These are phyloP conservation scores for Heterocephalus glaber DNA, from an alignment of 2,113 vertebrate species.

Conservation along the genomic window DNA sequence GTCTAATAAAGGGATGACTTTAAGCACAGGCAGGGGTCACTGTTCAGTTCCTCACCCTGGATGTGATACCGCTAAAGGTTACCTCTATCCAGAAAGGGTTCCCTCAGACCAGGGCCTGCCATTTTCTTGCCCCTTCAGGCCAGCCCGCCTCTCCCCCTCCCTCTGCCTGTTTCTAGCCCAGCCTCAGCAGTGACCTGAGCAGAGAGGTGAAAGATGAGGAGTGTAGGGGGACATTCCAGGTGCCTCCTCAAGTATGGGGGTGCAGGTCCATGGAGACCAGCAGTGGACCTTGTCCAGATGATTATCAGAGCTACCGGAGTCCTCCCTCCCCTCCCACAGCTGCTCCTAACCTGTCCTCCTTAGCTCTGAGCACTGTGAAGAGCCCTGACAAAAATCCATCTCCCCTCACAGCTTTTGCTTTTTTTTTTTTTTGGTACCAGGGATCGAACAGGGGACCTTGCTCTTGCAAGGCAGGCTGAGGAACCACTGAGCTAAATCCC, in stretches of 20 bases:
- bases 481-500: no score
- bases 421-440: no score
- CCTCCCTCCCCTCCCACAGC: not conserved
- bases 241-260: constrained; percentile 41
- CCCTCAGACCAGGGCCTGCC: not conserved
- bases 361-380: not conserved
- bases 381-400: not conserved
- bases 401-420: no score
- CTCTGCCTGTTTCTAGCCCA: not conserved
- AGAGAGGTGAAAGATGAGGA: constrained; percentile 17
- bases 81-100: not conserved
- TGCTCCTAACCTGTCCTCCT: not conserved
- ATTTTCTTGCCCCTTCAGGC: not conserved
- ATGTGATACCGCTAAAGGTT: not conserved
- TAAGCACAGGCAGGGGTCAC: not conserved
- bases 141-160: not conserved
- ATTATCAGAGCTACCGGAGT: constrained; percentile 53
- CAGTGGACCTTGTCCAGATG: constrained; percentile 62
- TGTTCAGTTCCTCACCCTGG: not conserved
- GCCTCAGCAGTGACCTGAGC: constrained; percentile 50
- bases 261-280: constrained; percentile 50
- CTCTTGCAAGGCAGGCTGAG: no score
- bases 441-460: no score
- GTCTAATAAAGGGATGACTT: constrained; percentile 27
- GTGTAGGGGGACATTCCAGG: constrained; percentile 1